Evolutionary conservation across 2,888 invertebrate species (phyloP).

Genomic region (Microctonus hyperodae): DNA sequence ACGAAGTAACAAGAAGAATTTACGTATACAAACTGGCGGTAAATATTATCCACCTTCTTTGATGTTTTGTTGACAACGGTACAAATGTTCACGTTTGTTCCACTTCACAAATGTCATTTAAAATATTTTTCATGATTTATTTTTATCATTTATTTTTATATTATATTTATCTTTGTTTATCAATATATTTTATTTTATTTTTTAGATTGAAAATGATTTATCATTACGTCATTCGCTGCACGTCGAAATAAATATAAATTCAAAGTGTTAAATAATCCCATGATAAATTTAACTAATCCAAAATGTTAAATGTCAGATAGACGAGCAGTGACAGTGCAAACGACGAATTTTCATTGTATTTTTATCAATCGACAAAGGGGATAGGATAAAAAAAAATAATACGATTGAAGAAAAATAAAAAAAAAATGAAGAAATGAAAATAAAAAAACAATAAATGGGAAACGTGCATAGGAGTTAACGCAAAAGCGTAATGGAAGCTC

Average conservation of each 20-base stretch:
- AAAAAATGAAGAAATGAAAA: no score
- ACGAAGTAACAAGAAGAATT: conserved; percentile 15
- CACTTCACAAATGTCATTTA: neutral
- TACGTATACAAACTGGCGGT: conserved; percentile 1
- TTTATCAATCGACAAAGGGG: conserved; percentile 5
- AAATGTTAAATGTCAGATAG: neutral
- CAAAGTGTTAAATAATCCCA: neutral
- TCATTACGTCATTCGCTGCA: neutral
- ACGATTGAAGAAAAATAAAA: neutral
- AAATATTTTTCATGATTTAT: neutral
- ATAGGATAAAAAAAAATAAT: neutral
- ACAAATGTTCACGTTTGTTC: conserved; percentile 3
- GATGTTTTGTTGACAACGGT: conserved; percentile 1
- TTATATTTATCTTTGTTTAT: no score
- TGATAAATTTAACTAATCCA: neutral
- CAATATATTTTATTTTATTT: neutral
- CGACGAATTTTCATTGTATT: neutral
- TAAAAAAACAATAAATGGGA: neutral
- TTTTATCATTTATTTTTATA: neutral
- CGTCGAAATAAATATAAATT: neutral
- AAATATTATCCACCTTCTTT: neutral
- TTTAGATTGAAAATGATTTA: neutral
- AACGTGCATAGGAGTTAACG: neutral
- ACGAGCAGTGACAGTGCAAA: neutral
- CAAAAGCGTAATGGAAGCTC: conserved; percentile 17